Evolutionary conservation across 30 jellyfish, hydroid and myxozoan genomes (phyloP).

Genomic region (Pelagia noctiluca): DNA sequence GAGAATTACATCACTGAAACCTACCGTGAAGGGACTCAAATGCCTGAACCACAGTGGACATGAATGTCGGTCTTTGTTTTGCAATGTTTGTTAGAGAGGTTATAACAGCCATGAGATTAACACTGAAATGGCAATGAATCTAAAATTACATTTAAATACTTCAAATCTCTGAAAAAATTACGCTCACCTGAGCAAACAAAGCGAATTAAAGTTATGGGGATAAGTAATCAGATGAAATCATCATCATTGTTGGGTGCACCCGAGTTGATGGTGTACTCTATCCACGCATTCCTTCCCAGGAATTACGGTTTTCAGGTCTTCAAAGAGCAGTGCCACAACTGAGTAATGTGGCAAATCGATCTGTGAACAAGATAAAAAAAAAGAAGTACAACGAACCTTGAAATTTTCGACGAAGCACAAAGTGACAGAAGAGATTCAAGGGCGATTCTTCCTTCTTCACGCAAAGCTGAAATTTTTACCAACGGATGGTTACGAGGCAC

Average conservation of each 20-base stretch:
- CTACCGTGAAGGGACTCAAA: conserved; percentile 96
- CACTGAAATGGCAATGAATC: conserved; percentile 55
- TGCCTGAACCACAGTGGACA: conserved; percentile 93
- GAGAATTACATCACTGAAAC: background rate
- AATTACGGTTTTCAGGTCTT: too few relatives aligned
- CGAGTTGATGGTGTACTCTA: too few relatives aligned
- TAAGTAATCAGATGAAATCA: too few relatives aligned
- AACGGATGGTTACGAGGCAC: conserved; percentile 96
- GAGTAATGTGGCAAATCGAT: background rate
- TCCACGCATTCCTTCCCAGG: too few relatives aligned
- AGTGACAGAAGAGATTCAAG: conserved; percentile 87
- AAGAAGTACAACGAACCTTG: conserved; percentile 65
- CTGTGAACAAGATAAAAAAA: background rate
- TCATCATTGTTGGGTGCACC: too few relatives aligned
- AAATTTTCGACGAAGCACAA: conserved; percentile 89
- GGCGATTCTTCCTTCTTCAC: conserved; percentile 91
- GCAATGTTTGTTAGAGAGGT: conserved; percentile 92
- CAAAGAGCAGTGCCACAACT: too few relatives aligned
- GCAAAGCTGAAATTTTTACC: conserved; percentile 77
- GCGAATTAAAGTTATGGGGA: too few relatives aligned
- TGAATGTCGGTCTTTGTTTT: conserved; percentile 87
- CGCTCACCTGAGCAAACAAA: too few relatives aligned
- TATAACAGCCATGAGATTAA: conserved; percentile 95
- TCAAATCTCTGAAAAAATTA: background rate
- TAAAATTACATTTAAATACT: background rate